phyloP scores from a whole-genome alignment of 1,140 invertebrate species.

The Diprion similis region DNA sequence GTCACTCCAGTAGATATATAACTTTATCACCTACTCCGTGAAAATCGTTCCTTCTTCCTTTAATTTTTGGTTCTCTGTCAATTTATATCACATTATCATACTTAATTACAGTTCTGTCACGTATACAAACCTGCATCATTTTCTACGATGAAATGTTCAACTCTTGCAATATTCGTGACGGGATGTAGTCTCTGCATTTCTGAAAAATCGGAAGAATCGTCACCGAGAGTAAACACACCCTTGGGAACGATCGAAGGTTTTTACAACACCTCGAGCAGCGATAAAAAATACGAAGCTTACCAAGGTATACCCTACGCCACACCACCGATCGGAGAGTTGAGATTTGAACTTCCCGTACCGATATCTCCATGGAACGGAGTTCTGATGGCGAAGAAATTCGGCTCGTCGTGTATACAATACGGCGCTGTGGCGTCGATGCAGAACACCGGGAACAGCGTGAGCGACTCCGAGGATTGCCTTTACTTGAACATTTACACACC shows the following conservation, averaged over 20 bases:
- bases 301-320: conserved; percentile 69
- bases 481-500: conserved; percentile 87
- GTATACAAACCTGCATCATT: no score
- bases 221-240: conserved; percentile 44
- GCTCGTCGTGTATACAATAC: neutral
- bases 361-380: neutral
- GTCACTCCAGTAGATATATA: no score
- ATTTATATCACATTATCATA: no score
- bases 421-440: neutral
- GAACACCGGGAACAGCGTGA: neutral
- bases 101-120: no score
- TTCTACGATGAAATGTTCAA: no score
- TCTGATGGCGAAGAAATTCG: neutral
- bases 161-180: no score
- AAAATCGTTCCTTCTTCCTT: no score
- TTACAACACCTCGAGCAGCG: conserved; percentile 47
- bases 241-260: conserved; percentile 48
- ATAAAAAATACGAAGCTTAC: conserved; percentile 61
- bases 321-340: conserved; percentile 63
- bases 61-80: no score
- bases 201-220: conserved; percentile 18
- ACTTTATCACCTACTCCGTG: no score
- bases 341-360: conserved; percentile 55
- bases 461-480: conserved; percentile 78
- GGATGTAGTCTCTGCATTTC: no score